Evolutionary conservation across 1,140 invertebrate species (phyloP).

Genomic region (Scaptomyza montana): DNA sequence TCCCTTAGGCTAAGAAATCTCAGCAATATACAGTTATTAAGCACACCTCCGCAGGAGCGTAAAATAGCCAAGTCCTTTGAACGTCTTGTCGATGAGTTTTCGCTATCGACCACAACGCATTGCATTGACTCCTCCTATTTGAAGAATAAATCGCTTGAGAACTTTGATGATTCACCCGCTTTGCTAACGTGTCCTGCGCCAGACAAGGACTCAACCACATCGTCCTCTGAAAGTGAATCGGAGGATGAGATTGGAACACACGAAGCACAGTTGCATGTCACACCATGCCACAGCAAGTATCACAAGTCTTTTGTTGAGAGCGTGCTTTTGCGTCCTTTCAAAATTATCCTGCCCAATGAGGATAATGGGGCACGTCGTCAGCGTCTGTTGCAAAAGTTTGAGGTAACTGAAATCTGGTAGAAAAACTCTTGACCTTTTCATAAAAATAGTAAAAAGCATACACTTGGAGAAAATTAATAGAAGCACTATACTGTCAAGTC

Average conservation of each 20-base stretch:
- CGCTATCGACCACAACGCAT: constrained; percentile 60
- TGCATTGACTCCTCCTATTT: constrained; percentile 82
- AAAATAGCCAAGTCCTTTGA: constrained; percentile 84
- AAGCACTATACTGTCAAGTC: too few species aligned
- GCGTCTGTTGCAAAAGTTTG: constrained; percentile 79
- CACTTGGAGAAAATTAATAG: too few species aligned
- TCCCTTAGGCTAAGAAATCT: constrained; percentile 56
- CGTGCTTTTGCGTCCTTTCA: constrained; percentile 74
- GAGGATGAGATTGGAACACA: not conserved
- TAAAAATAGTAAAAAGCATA: not conserved
- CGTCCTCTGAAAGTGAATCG: not conserved
- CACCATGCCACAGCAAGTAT: constrained; percentile 55
- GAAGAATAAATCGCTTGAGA: constrained; percentile 83
- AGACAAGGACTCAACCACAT: constrained; percentile 26
- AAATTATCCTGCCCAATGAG: constrained; percentile 75
- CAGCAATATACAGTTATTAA: constrained; percentile 27
- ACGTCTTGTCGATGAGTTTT: constrained; percentile 80
- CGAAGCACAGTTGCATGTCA: constrained; percentile 18
- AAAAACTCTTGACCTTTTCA: constrained; percentile 32
- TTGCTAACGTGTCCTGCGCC: constrained; percentile 30
- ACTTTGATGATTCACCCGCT: constrained; percentile 76
- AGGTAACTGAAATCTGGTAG: constrained; percentile 82
- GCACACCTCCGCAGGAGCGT: constrained; percentile 39
- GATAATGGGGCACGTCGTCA: constrained; percentile 72
- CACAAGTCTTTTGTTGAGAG: constrained; percentile 82